Base-by-base conservation (phyloP, 2,797 vertebrate genomes). In the Acanthopagrus latus region DNA sequence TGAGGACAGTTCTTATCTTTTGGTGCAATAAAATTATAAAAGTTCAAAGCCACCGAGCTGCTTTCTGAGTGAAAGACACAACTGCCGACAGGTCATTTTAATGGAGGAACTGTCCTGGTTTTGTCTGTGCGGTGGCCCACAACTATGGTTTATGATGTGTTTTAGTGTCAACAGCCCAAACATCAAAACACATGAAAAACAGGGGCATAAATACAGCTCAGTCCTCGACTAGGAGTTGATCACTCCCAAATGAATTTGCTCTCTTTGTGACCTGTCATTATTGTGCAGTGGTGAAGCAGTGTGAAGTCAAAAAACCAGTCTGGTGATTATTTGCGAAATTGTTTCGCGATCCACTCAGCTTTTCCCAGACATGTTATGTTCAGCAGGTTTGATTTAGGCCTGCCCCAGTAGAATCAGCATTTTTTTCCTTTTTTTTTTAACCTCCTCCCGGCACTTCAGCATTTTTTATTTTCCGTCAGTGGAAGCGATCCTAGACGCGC, bases 401-500 rank as follows among this genome's bases (percentile, higher is more conserved):
- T 50, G 71, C 84, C 80, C 16, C 4, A 74, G 86, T 76, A 64
- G 65, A 90, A 85, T 92, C 88, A 90, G 91, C 91, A 80, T 67
- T 82, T 86, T 74, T 70, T 29, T 29, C 5, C 27, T 27, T 29
- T 50, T 33, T 38, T 38, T 38, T 38, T 38, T 9, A 38, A 8
- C 33, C 6, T 67, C 58, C 63, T 78, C 67, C 75, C 76, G 29
- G 74, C 72, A 73, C 67, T 87, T 82, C 74, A 88, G 84, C 81
- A 66, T 87, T 85, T 88, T 71, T 65, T 84, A 58, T 82, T 86
- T 90, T 86, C 86, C n/a, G 0, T 79, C 64, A 81, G 86, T 87
- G 86, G 83, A 90, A 91, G 89, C 86, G 92, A 89, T 87, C 85
- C 78, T 87, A 86, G 88, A 88, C 78, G 4, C 51, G 23, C 82